Conservation (phyloP, 2,888 invertebrate species). For the Apamea monoglypha region DNA sequence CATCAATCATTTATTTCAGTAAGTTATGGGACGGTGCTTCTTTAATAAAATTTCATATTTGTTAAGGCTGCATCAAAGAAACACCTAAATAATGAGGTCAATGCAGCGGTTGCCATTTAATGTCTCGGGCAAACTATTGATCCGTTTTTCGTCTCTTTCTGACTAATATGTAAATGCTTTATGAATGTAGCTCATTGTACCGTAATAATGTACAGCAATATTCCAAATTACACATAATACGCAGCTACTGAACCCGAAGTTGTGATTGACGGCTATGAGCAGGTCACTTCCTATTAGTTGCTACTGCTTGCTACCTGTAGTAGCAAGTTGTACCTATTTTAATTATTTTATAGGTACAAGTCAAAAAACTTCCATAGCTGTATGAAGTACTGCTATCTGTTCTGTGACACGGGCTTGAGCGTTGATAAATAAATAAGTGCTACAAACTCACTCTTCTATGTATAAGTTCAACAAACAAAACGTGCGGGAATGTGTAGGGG, state of each 20-base stretch:
- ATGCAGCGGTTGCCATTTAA: slow-evolving; percentile 89
- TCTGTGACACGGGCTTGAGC: slow-evolving; percentile 57
- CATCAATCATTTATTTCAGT: neutral
- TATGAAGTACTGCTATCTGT: slow-evolving; percentile 53
- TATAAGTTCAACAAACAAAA: slow-evolving; percentile 64
- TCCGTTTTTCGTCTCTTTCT: slow-evolving; percentile 88
- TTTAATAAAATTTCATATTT: slow-evolving; percentile 63
- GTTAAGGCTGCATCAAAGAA: slow-evolving; percentile 75
- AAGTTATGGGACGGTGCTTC: neutral
- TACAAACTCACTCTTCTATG: slow-evolving; percentile 43
- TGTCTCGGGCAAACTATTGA: slow-evolving; percentile 88
- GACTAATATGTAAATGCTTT: slow-evolving; percentile 81
- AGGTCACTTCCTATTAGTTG: slow-evolving; percentile 19
- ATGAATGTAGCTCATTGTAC: slow-evolving; percentile 58
- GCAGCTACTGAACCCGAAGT: slow-evolving; percentile 6
- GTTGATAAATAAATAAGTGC: slow-evolving; percentile 58
- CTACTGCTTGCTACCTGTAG: neutral
- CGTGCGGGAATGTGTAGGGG: slow-evolving; percentile 56
- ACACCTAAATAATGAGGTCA: slow-evolving; percentile 88
- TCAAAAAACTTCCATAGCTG: slow-evolving; percentile 49
- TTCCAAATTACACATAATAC: slow-evolving; percentile 45
- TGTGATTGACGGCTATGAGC: slow-evolving; percentile 38
- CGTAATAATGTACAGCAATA: slow-evolving; percentile 46
- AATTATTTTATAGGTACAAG: neutral
- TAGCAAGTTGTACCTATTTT: neutral